Evolutionary conservation across 2,113 vertebrate genomes (phyloP).

Genomic region (Chloroceryle aenea): DNA sequence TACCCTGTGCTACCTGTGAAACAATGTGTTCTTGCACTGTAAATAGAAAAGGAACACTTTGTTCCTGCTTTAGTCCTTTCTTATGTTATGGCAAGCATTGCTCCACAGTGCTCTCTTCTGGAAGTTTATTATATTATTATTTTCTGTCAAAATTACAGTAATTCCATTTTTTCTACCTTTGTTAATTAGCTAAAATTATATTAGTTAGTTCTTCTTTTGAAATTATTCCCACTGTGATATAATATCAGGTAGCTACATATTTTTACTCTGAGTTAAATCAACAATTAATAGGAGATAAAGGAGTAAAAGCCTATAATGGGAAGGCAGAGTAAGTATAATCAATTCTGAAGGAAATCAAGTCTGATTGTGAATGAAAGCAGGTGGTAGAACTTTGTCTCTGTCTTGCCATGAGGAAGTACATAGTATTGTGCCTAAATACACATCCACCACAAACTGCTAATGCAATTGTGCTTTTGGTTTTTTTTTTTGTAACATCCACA

Average conservation of each 20-base stretch:
- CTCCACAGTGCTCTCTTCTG: slow-evolving; percentile 65
- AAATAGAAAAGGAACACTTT: not conserved
- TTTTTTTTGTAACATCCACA: not conserved
- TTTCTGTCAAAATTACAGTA: not conserved
- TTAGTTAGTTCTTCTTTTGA: not conserved
- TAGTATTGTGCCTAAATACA: not conserved
- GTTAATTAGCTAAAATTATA: not conserved
- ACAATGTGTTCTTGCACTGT: not conserved
- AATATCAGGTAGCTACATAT: not conserved
- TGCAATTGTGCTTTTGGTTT: not conserved
- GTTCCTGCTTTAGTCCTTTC: not conserved
- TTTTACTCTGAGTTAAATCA: not conserved
- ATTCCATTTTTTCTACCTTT: not conserved
- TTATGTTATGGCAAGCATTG: not conserved
- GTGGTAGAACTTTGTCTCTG: not conserved
- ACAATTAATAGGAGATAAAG: not conserved
- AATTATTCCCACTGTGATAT: not conserved
- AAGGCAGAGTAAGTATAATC: not conserved
- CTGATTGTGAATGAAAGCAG: not conserved
- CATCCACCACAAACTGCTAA: not conserved
- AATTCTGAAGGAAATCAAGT: not conserved
- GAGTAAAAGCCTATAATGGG: not conserved
- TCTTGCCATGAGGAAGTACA: not conserved
- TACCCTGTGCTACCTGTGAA: not conserved
- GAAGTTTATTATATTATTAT: not conserved